A percentile compares a stretch with the other conserved stretches of the same genome.
Conservation (phyloP, 2,888 invertebrate genomes). For the Lymantria dispar region DNA sequence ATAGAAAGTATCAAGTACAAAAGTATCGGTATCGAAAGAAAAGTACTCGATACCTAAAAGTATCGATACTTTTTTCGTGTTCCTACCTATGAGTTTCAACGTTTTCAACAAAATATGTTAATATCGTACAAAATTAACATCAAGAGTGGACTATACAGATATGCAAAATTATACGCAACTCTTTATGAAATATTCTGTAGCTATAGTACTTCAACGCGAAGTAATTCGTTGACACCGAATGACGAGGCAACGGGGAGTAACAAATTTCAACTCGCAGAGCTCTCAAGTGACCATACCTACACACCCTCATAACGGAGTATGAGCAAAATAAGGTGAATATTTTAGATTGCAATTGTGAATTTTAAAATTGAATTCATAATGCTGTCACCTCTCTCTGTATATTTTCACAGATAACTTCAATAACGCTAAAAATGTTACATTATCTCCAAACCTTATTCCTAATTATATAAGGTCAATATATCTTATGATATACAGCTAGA, state of each 20-base stretch:
- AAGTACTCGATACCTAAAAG: too few species aligned
- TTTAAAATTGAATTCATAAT: not conserved
- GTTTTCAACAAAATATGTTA: not conserved
- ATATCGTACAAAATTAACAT: too few species aligned
- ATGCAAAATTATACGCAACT: not conserved
- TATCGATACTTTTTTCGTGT: too few species aligned
- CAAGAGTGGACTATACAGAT: not conserved
- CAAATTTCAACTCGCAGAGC: conserved; percentile 14
- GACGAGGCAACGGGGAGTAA: conserved; percentile 17
- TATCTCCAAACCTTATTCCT: too few species aligned
- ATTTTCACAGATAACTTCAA: too few species aligned
- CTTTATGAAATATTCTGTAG: conserved; percentile 14
- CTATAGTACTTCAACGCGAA: conserved; percentile 1
- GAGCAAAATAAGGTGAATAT: not conserved
- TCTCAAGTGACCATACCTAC: conserved; percentile 7
- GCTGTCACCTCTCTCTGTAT: not conserved
- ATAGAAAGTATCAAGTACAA: too few species aligned
- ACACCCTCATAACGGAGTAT: not conserved
- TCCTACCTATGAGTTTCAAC: not conserved
- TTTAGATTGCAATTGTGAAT: not conserved
- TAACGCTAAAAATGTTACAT: too few species aligned
- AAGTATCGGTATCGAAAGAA: too few species aligned
- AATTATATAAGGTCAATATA: too few species aligned
- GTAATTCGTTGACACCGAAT: conserved; percentile 7
- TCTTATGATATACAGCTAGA: too few species aligned